Evolutionary conservation across 1,140 invertebrate species (phyloP).

Genomic region (Dinoponera quadriceps): DNA sequence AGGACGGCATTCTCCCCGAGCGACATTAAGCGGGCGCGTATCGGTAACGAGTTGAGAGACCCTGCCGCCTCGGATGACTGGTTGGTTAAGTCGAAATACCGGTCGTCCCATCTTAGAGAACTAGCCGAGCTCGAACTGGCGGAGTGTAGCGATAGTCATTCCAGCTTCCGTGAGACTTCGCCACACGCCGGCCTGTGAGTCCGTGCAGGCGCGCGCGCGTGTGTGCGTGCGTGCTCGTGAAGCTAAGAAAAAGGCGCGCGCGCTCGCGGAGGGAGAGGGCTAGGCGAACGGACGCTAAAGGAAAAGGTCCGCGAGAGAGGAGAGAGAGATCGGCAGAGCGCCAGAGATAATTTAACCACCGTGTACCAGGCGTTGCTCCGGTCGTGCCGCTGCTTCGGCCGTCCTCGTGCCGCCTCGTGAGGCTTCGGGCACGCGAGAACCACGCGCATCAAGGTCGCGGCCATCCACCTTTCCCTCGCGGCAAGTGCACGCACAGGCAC

Average conservation of each 20-base stretch:
- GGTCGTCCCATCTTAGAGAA: slow-evolving; percentile 79
- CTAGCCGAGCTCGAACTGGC: slow-evolving; percentile 67
- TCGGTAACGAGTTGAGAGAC: slow-evolving; percentile 74
- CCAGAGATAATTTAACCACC: slow-evolving; percentile 62
- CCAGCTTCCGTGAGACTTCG: slow-evolving; percentile 80
- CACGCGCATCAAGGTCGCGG: slow-evolving; percentile 86
- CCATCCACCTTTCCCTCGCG: slow-evolving; percentile 81
- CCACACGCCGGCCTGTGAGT: slow-evolving; percentile 54
- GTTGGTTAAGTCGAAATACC: slow-evolving; percentile 81
- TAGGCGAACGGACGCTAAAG: slow-evolving; percentile 9
- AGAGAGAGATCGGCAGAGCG: slow-evolving; percentile 58
- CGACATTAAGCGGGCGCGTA: slow-evolving; percentile 16
- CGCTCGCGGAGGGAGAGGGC: slow-evolving; percentile 24
- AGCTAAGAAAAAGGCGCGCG: slow-evolving; percentile 30
- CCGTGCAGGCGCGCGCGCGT: slow-evolving; percentile 1
- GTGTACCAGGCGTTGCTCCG: slow-evolving; percentile 57
- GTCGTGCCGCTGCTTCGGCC: slow-evolving; percentile 70
- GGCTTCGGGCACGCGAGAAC: slow-evolving; percentile 85
- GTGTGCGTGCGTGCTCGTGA: slow-evolving; percentile 2
- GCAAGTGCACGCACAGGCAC: slow-evolving; percentile 78
- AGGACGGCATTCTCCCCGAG: background rate
- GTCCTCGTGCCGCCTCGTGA: slow-evolving; percentile 76
- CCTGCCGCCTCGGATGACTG: slow-evolving; percentile 76
- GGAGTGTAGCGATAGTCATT: slow-evolving; percentile 68
- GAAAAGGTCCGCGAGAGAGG: background rate